Percentiles rank a stretch among this genome's conserved stretches.
These are phyloP conservation scores for Sminthurides bifidus DNA, from an alignment of 1,140 invertebrate genomes.

Conservation along the genomic window DNA sequence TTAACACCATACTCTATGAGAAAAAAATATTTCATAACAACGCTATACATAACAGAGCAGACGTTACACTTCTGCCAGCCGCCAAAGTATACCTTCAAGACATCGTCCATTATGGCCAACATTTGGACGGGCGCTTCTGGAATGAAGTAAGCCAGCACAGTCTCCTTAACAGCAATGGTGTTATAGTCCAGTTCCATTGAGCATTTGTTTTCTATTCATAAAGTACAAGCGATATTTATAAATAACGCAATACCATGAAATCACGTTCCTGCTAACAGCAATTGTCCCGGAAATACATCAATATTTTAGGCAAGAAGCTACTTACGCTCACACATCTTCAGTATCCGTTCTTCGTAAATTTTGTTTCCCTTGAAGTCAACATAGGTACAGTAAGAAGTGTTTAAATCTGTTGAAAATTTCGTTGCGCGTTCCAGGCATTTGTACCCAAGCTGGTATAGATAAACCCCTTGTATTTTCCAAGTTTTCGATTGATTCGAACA, in stretches of 20 bases:
- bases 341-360: constrained; percentile 84
- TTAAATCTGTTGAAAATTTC: constrained; percentile 96
- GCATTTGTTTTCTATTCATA: constrained; percentile 45
- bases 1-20: constrained; percentile 75
- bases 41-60: constrained; percentile 32
- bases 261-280: constrained; percentile 27
- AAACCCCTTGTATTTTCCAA: constrained; percentile 91
- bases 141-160: constrained; percentile 89
- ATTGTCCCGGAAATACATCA: background rate
- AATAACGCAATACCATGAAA: no score
- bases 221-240: no score
- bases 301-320: background rate
- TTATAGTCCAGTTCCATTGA: constrained; percentile 92
- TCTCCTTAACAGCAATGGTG: constrained; percentile 73
- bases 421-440: constrained; percentile 84
- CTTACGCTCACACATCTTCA: constrained; percentile 84
- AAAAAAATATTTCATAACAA: constrained; percentile 27
- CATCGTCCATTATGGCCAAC: constrained; percentile 88
- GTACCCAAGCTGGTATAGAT: constrained; percentile 86
- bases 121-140: constrained; percentile 95
- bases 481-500: constrained; percentile 92
- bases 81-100: constrained; percentile 37
- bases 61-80: background rate
- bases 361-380: constrained; percentile 75
- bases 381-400: constrained; percentile 83